Percentiles rank a stretch among this genome's conserved stretches.
These are phyloP conservation scores for Ailuropoda melanoleuca DNA, from an alignment of 2,113 vertebrate species.

Conservation along the genomic window DNA sequence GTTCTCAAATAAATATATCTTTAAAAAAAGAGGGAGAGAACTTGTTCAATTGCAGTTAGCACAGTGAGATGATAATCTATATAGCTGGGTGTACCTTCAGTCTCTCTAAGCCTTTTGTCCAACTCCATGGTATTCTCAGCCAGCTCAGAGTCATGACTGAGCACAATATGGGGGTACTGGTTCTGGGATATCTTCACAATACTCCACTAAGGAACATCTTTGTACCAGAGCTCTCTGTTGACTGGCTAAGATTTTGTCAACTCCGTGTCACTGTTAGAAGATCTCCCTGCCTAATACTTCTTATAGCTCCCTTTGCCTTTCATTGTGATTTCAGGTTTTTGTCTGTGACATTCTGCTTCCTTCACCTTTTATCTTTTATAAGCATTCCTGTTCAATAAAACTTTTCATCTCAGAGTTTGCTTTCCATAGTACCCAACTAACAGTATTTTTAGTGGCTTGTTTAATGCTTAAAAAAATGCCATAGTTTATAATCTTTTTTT, in stretches of 20 bases:
- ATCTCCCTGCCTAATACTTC: not conserved
- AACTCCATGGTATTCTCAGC: not conserved
- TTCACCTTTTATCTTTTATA: not conserved
- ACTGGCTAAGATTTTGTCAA: not conserved
- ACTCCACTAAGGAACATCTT: not conserved
- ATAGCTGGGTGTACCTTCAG: not conserved
- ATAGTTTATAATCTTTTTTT: not conserved
- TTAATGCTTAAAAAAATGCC: not conserved
- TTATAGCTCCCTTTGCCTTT: not conserved
- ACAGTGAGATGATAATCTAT: not conserved
- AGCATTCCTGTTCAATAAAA: not conserved
- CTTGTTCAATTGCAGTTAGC: not conserved
- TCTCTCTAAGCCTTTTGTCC: not conserved
- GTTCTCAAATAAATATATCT: not conserved
- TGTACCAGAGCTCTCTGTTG: not conserved
- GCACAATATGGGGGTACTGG: not conserved
- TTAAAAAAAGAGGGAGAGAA: not conserved
- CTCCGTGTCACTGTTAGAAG: not conserved
- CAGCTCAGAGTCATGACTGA: not conserved
- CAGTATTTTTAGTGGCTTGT: constrained; percentile 26
- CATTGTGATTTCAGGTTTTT: not conserved
- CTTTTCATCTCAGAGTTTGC: not conserved
- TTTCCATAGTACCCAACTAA: not conserved
- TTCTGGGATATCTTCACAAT: not conserved
- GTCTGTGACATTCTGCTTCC: not conserved